Base-by-base conservation (phyloP, 2,113 vertebrate genomes). In the Grallaria varia region DNA sequence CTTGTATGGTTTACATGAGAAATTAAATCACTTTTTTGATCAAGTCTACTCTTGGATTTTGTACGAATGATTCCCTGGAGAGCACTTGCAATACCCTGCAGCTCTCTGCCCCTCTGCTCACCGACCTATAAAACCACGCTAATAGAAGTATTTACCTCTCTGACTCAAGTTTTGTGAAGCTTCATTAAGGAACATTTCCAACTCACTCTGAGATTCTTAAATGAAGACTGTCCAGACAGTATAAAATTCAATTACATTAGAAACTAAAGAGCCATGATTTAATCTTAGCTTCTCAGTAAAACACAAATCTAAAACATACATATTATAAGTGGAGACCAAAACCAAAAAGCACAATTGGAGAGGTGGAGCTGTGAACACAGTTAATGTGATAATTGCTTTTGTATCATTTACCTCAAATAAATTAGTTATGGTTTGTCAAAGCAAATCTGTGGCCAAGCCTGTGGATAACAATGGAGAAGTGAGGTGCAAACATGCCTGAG, bases 401-500 rank as follows among this genome's bases (percentile, higher is more conserved):
- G 56, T 63, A 83, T 59, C 27, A 74, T 86, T 90, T 90, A 82
- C 47, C 67, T 90, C 62, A 75, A 88, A 88, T 83, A 82, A 90
- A 95, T 95, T 86, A 83, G 89, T 86, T 96, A 83, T 59, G 92
- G 75, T 79, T 89, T 93, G 84, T 93, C 89, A 92, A 89, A 83
- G 76, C 7, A 21, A 84, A 89, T 76, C 82, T 80, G 77, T 2
- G 2, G 35, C 95, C 78, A 74, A 39, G 37, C 24, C 50, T 30
- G 27, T 63, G 42, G 66, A 50, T 79, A 79, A 89, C 35, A 86
- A 86, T 4, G 20, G 47, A 79, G 71, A 68, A 92, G 49, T 3
- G 11, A 90, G 56, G 35, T 1, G 9, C 79, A 67, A 85, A 72
- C 33, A 30, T 23, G 47, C 35, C 25, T 40, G 58, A 53, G 58